Evolutionary conservation across 1,140 invertebrate species (phyloP).

Genomic region (Heliconius eleuchia): DNA sequence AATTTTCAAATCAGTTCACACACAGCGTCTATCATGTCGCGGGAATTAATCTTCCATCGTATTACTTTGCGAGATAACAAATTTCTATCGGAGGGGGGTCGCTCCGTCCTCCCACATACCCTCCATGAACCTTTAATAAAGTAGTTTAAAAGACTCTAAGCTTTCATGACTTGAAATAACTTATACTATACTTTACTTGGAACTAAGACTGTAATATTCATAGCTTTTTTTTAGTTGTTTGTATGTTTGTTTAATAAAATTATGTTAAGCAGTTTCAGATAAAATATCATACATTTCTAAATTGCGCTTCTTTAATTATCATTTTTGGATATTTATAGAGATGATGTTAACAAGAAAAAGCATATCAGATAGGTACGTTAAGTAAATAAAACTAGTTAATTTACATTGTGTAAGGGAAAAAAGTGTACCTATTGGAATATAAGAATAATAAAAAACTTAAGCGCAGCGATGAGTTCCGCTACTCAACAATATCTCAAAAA

Average conservation of each 20-base stretch:
- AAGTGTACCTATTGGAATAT: no score
- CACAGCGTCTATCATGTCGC: conserved; percentile 51
- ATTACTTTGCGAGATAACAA: conserved; percentile 66
- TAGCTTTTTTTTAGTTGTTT: background rate
- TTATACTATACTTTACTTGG: background rate
- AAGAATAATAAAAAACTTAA: no score
- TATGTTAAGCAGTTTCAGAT: no score
- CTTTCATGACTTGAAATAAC: conserved; percentile 12
- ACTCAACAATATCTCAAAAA: no score
- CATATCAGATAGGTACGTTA: no score
- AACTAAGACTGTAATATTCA: background rate
- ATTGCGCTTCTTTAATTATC: no score
- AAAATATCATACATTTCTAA: no score
- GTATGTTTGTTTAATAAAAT: background rate
- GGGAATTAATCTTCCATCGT: conserved; percentile 63
- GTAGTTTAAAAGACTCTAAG: conserved; percentile 11
- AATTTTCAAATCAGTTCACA: conserved; percentile 44
- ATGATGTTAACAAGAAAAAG: no score
- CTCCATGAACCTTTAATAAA: conserved; percentile 16
- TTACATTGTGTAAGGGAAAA: no score
- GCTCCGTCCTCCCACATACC: conserved; percentile 36
- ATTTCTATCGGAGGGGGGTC: conserved; percentile 45
- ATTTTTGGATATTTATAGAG: no score
- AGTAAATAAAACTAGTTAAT: no score
- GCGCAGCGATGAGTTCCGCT: no score